A percentile compares a stretch with the other conserved stretches of the same genome.
Evolutionary conservation across 2,113 vertebrate species (phyloP).

Genomic region (Eolophus roseicapilla): DNA sequence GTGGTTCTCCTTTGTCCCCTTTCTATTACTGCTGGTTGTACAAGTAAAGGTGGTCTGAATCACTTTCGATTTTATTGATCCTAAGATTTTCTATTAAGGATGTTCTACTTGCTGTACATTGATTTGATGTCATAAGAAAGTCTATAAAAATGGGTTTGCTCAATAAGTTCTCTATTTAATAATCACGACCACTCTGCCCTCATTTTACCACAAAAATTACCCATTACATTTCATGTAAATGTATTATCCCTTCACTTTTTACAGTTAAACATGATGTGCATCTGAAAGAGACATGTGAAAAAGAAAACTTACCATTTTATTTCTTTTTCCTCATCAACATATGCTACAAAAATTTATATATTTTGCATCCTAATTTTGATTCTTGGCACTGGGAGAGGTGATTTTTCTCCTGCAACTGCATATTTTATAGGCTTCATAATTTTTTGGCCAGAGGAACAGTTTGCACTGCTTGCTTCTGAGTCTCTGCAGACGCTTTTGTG

Average conservation of each 20-base stretch:
- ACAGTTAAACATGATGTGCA: background rate
- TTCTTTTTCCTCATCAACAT: background rate
- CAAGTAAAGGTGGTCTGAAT: background rate
- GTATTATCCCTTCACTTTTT: background rate
- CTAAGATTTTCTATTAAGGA: background rate
- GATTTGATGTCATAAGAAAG: background rate
- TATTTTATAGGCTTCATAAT: background rate
- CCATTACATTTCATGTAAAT: background rate
- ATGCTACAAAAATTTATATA: background rate
- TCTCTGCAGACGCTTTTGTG: background rate
- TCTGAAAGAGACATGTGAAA: background rate
- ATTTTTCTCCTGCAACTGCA: background rate
- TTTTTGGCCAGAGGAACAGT: background rate
- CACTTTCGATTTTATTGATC: background rate
- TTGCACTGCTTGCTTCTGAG: background rate
- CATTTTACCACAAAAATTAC: background rate
- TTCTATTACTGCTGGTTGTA: background rate
- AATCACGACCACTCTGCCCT: background rate
- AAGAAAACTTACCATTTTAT: accelerated
- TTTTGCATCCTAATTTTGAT: background rate
- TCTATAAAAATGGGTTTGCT: background rate
- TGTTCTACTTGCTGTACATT: background rate
- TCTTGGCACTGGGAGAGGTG: background rate
- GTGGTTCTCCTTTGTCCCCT: background rate
- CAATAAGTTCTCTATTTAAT: background rate